Conservation (phyloP, 1,140 invertebrate genomes). For the Drosophila ogumai region DNA sequence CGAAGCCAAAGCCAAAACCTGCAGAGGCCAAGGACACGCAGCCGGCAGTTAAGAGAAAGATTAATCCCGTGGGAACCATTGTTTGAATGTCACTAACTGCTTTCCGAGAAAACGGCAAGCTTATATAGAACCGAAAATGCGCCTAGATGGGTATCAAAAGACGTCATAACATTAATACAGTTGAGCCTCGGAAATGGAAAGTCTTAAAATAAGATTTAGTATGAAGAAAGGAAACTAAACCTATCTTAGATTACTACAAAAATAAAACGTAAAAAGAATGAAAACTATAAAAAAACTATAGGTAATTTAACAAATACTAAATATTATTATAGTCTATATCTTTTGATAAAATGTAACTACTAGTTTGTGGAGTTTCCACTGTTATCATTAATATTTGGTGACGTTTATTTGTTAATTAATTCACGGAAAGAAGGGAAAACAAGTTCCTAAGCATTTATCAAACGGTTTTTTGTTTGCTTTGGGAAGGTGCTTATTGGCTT, state of each 20-base stretch:
- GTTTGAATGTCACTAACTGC: constrained; percentile 27
- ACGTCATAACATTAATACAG: constrained; percentile 16
- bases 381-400: constrained; percentile 9
- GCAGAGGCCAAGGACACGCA: constrained; percentile 28
- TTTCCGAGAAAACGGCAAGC: constrained; percentile 17
- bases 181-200: not conserved
- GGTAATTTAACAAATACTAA: not conserved
- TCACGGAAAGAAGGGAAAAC: constrained; percentile 11
- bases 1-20: constrained; percentile 30
- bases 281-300: not conserved
- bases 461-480: constrained; percentile 1
- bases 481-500: not conserved
- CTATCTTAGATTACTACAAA: not conserved
- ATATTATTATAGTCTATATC: not conserved
- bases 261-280: not conserved
- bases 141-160: constrained; percentile 5
- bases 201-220: not conserved
- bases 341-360: not conserved
- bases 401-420: constrained; percentile 34
- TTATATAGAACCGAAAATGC: constrained; percentile 36
- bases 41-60: constrained; percentile 15
- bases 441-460: constrained; percentile 34
- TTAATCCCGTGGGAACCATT: constrained; percentile 41
- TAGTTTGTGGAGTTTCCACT: not conserved
- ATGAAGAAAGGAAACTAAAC: not conserved